Evolutionary conservation across 2,113 vertebrate genomes (phyloP), one percentile per base, ranked within the genome.

Genomic region (Megaleporinus macrocephalus): DNA sequence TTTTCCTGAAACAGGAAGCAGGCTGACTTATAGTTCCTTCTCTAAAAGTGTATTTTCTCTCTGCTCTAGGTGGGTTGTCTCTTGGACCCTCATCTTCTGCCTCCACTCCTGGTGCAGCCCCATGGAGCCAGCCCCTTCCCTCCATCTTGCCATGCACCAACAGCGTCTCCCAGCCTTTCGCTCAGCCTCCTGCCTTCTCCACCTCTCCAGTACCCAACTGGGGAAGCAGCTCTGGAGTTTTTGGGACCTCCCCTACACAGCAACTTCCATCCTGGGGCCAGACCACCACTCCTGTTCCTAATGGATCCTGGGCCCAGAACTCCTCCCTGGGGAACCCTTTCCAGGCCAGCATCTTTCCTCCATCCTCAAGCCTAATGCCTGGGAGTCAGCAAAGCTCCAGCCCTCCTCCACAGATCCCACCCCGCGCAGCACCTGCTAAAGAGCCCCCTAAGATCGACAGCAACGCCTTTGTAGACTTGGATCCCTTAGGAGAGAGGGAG

Each of bases 401-500:
- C 71, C 80, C 72, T 13, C 86, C 86, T 65, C 86, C 84, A 18
- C 71, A 78, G 71, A 79, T 85, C 33, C 86, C 86, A 73, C 84
- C 83, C 36, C 81, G 86, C 15, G 53, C 81, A 51, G 49, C 65
- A 62, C 51, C 78, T 9, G 41, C 68, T 63, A 93, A 92, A 80
- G 95, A 96, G 78, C 49, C 88, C 6, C 83, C 91, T 59, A 94
- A 92, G 87, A 92, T 90, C 71, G 93, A 93, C 47, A 94, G 87
- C 0, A 93, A 95, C 85, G 95, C 93, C 53, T 96, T 96, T 87
- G 88, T 92, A 76, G 94, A 90, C 84, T 83, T 96, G 87, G 96
- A 96, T 86, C 95, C 96, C 1, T 93, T 96, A 24, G 95, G 94
- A 12, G 95, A 96, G 73, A 95, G 90, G 87, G 95, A 95, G 81